phyloP scores from a whole-genome alignment of 2,888 invertebrate genomes.

The Cephus nigrinus region DNA sequence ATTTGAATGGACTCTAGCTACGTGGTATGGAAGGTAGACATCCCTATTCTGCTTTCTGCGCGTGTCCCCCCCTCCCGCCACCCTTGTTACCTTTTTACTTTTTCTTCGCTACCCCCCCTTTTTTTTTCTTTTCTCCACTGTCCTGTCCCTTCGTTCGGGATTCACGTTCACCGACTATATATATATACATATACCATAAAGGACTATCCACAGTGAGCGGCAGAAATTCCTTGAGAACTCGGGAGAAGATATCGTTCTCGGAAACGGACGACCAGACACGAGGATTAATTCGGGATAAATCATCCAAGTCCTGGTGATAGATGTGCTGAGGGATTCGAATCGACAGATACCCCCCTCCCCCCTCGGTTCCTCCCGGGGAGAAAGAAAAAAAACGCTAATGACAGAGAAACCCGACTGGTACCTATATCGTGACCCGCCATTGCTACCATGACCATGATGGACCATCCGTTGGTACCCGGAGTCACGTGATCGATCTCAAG shows the following conservation, averaged over 20 bases:
- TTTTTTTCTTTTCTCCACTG: background rate
- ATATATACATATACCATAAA: background rate
- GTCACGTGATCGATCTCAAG: background rate
- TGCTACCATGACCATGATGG: background rate
- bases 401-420: background rate
- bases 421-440: background rate
- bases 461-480: background rate
- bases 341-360: background rate
- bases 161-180: background rate
- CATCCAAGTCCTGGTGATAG: constrained; percentile 16
- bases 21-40: background rate
- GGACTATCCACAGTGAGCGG: background rate
- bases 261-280: background rate
- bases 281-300: constrained; percentile 23
- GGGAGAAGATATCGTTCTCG: background rate
- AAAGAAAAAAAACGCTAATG: background rate
- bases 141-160: background rate
- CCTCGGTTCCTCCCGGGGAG: background rate
- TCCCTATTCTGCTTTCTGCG: background rate
- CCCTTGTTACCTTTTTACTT: background rate
- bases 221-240: background rate
- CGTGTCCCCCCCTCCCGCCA: background rate
- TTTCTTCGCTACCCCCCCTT: background rate
- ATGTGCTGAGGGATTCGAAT: constrained; percentile 18
- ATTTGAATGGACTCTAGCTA: background rate